Evolutionary conservation across 30 jellyfish, hydroid and myxozoan genomes (phyloP).

Genomic region (Turritopsis rubra): DNA sequence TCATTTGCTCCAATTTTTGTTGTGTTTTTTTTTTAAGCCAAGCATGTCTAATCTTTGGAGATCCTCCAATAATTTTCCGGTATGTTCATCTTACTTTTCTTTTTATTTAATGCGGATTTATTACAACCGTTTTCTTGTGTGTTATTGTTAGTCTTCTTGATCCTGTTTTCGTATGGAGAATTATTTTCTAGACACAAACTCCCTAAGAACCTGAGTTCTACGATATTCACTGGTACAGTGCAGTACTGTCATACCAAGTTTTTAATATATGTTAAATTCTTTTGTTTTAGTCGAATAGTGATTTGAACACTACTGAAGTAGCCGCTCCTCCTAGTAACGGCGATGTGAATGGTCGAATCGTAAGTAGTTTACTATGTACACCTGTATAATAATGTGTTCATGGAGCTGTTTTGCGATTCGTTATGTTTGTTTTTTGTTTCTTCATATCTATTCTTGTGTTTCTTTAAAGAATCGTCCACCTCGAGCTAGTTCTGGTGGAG

Average conservation of each 20-base stretch:
- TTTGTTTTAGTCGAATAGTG: slow-evolving; percentile 30
- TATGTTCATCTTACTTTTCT: slow-evolving; percentile 25
- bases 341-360: neutral
- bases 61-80: slow-evolving; percentile 35
- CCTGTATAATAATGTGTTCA: neutral
- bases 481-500: slow-evolving; percentile 46
- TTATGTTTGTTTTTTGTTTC: neutral
- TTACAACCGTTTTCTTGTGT: too few relatives aligned
- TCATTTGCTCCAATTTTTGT: neutral
- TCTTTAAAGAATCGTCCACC: slow-evolving; percentile 23
- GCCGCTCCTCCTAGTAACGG: slow-evolving; percentile 29
- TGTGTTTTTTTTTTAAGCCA: slow-evolving; percentile 30
- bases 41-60: slow-evolving; percentile 55
- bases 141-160: too few relatives aligned
- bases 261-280: neutral
- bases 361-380: neutral
- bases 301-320: slow-evolving; percentile 32
- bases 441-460: neutral
- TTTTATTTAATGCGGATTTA: too few relatives aligned
- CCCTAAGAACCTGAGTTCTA: too few relatives aligned
- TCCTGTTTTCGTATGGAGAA: too few relatives aligned
- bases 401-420: neutral
- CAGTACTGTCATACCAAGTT: too few relatives aligned
- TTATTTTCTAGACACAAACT: too few relatives aligned
- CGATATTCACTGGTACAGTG: too few relatives aligned